phyloP scores from a whole-genome alignment of 2,113 vertebrate species.

The Poicephalus gulielmi region DNA sequence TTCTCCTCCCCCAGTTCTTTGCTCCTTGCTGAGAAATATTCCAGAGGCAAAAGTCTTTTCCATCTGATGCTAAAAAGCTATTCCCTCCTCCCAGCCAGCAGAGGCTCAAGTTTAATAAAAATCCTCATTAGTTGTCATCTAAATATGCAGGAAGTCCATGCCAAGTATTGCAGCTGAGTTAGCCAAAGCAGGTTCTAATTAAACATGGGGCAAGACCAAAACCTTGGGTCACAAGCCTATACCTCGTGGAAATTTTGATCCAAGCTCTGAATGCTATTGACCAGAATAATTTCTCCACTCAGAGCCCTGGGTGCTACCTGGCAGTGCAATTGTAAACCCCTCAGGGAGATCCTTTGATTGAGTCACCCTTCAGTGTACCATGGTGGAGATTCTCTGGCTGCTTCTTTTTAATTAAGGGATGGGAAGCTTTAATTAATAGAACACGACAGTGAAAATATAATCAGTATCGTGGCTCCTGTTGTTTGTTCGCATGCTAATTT shows the following conservation, averaged over 20 bases:
- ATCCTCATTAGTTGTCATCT: slow-evolving; percentile 69
- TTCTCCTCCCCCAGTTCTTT: slow-evolving; percentile 46
- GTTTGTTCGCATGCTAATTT: slow-evolving; percentile 30
- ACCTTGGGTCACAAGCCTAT: background rate
- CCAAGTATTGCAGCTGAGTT: slow-evolving; percentile 20
- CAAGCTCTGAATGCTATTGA: background rate
- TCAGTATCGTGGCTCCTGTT: slow-evolving; percentile 24
- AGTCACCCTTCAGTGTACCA: background rate
- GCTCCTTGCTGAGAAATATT: slow-evolving; percentile 63
- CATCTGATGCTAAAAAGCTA: slow-evolving; percentile 54
- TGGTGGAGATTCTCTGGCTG: background rate
- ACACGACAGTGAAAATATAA: slow-evolving; percentile 56
- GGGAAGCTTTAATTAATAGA: slow-evolving; percentile 37
- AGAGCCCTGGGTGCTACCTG: background rate
- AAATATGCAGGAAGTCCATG: slow-evolving; percentile 55
- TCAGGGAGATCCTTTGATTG: background rate
- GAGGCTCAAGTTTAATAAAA: slow-evolving; percentile 72
- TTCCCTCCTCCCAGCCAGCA: background rate
- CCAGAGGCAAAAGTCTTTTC: slow-evolving; percentile 59
- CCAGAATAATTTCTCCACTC: background rate
- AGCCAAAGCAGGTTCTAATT: slow-evolving; percentile 20
- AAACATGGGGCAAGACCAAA: background rate
- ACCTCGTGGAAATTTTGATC: background rate
- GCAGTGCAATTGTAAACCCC: background rate
- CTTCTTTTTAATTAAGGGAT: slow-evolving; percentile 31